Conservation (phyloP, 2,888 invertebrate species). For the Malachius bipustulatus region DNA sequence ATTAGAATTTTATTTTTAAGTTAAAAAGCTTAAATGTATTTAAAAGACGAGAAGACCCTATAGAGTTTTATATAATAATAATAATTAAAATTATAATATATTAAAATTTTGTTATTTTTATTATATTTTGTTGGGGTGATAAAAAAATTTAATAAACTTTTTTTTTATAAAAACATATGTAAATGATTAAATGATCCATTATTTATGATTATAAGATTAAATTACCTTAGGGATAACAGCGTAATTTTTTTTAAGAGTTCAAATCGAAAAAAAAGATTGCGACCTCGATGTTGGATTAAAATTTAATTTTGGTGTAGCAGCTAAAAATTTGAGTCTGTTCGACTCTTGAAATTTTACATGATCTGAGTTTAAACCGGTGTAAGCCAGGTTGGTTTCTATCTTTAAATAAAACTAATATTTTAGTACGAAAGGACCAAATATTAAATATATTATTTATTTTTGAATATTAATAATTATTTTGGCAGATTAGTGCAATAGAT, state of each 20-base stretch:
- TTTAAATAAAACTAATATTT: slow-evolving; percentile 46
- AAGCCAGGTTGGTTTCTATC: slow-evolving; percentile 80
- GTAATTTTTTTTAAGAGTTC: too few relatives aligned
- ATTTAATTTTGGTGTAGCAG: too few relatives aligned
- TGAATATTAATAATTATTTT: too few relatives aligned
- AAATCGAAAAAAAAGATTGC: too few relatives aligned
- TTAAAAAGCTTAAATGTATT: slow-evolving; percentile 54
- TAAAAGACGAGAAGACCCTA: slow-evolving; percentile 70
- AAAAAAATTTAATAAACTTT: slow-evolving; percentile 48
- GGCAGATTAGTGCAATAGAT: slow-evolving; percentile 58
- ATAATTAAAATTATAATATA: slow-evolving; percentile 32
- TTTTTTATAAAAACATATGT: slow-evolving; percentile 36
- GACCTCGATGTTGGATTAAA: too few relatives aligned
- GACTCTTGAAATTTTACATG: slow-evolving; percentile 75
- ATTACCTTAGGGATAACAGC: too few relatives aligned
- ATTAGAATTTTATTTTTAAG: slow-evolving; percentile 45
- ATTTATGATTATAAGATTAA: slow-evolving; percentile 50
- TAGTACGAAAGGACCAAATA: too few relatives aligned
- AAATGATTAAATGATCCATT: slow-evolving; percentile 44
- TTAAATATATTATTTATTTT: too few relatives aligned
- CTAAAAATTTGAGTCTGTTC: too few relatives aligned
- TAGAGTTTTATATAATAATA: slow-evolving; percentile 49
- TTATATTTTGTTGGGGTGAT: slow-evolving; percentile 54
- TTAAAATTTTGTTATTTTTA: slow-evolving; percentile 28
- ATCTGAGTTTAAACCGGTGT: slow-evolving; percentile 82